Evolutionary conservation across 1,140 invertebrate species (phyloP).

Genomic region (Drosophila teissieri): DNA sequence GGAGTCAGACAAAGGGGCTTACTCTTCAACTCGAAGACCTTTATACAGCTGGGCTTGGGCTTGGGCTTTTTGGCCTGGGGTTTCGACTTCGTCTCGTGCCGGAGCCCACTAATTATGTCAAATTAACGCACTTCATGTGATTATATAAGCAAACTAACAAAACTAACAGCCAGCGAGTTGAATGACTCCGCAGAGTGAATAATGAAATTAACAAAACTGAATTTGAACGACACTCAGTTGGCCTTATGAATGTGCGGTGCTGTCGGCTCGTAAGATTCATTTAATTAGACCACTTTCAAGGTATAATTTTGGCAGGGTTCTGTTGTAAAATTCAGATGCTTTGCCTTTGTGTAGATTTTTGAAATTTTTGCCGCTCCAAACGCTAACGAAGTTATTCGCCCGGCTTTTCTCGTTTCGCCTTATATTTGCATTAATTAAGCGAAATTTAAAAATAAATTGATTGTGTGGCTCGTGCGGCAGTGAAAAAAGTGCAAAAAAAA

Average conservation of each 20-base stretch:
- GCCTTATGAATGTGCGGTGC: constrained; percentile 10
- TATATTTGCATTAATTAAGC: constrained; percentile 78
- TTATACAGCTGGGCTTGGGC: background rate
- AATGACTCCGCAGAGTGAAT: constrained; percentile 56
- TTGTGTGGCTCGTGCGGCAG: constrained; percentile 56
- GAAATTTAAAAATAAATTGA: constrained; percentile 74
- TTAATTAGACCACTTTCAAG: constrained; percentile 38
- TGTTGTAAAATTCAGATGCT: constrained; percentile 9
- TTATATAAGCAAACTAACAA: constrained; percentile 64
- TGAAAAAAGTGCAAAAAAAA: background rate
- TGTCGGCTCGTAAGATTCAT: constrained; percentile 21
- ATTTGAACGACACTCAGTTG: constrained; percentile 39
- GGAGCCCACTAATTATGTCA: constrained; percentile 72
- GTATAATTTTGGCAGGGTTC: constrained; percentile 15
- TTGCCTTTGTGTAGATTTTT: constrained; percentile 57
- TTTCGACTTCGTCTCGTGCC: constrained; percentile 47
- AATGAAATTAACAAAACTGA: constrained; percentile 19
- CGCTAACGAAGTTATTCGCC: constrained; percentile 56
- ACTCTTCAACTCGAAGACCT: constrained; percentile 40
- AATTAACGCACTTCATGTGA: constrained; percentile 69
- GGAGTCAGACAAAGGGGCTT: constrained; percentile 54
- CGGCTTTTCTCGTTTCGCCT: constrained; percentile 31
- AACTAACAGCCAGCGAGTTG: constrained; percentile 52
- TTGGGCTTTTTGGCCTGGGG: constrained; percentile 16
- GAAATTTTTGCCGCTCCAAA: constrained; percentile 28